Evolutionary conservation across 2,113 vertebrate species (phyloP).

Genomic region (Scytalopus superciliaris): DNA sequence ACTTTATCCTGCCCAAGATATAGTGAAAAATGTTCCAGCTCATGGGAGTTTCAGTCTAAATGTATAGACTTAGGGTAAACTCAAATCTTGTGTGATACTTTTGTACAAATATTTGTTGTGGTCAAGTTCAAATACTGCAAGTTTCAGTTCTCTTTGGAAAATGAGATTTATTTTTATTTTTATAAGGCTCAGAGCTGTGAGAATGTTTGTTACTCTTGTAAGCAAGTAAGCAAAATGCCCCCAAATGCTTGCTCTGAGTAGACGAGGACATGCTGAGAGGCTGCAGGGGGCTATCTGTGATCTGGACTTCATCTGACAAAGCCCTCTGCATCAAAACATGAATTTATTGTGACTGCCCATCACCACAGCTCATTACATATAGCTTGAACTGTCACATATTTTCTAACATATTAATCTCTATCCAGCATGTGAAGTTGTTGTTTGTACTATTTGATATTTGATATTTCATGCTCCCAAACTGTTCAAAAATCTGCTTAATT

Average conservation of each 20-base stretch:
- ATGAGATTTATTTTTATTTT: neutral
- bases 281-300: neutral
- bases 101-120: neutral
- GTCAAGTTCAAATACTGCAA: neutral
- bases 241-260: neutral
- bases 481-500: conserved; percentile 15
- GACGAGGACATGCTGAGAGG: neutral
- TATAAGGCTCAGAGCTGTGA: neutral
- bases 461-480: conserved; percentile 24
- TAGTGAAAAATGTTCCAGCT: neutral
- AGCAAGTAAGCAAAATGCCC: neutral
- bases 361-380: neutral
- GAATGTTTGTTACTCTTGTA: neutral
- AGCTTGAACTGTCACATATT: conserved; percentile 42
- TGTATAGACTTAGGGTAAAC: neutral
- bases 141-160: neutral
- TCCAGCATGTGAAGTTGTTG: conserved; percentile 2
- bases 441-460: neutral
- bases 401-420: conserved; percentile 36
- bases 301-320: conserved; percentile 35
- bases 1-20: neutral
- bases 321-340: neutral
- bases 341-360: conserved; percentile 35
- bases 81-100: neutral
- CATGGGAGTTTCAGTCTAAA: neutral